Evolutionary conservation across 2,797 vertebrate genomes (phyloP), one percentile per base, ranked within the genome.

Genomic region (Tenualosa ilisha): DNA sequence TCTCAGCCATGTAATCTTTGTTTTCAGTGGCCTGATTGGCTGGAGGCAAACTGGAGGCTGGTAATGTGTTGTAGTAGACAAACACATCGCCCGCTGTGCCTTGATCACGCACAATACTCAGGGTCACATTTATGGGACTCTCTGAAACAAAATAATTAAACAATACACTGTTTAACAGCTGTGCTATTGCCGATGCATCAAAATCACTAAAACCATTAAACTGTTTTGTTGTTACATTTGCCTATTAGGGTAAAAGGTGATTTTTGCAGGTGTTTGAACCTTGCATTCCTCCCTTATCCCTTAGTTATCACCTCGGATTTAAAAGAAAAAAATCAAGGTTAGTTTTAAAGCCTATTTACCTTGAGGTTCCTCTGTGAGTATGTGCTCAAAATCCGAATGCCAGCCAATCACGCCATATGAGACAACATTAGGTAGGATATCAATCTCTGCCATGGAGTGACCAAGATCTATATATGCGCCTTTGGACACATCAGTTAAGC

Each of bases 381-480:
- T 89, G 84, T 96, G 96, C 89, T 96, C 95, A 68, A 97, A 99
- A 53, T 97, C 95, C 9, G 93, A 82, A 85, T 97, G 97, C 98
- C 98, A 99, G 61, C 97, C 97, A 85, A 99, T 93, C 88, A 97
- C 93, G 26, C 98, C 98, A 0, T 97, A 95, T 1, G 98, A 97
- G 46, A 96, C 98, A 87, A 97, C 98, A 86, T 95, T 99, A 59
- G 97, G 96, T 85, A 97, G 92, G 91, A 97, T 97, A 24, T 92
- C 94, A 84, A 99, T 94, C 0, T 96, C 86, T 56, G 97, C 96
- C 84, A 89, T 96, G 53, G 94, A 94, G 84, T 93, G 93, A 86
- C 90, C 89, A 50, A 92, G 92, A 89, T 99, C 96, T 40, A 99
- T 94, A 51, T 94, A 88, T 3, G 98, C 97, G 85, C 96, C 97